Evolutionary conservation across 2,113 vertebrate species (phyloP).

Genomic region (Catagonus wagneri): DNA sequence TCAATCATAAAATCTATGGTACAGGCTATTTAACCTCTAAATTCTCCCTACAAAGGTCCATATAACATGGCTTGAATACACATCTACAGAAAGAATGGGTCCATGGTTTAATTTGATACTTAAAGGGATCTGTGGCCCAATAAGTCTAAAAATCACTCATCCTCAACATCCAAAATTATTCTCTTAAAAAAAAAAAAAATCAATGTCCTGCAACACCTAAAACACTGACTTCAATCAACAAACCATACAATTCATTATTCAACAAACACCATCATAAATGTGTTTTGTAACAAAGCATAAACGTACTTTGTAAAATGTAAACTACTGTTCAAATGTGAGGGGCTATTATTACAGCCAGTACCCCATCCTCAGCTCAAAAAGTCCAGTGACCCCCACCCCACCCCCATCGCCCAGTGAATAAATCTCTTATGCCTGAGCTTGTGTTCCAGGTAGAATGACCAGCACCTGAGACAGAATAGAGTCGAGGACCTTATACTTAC

Average conservation of each 20-base stretch:
- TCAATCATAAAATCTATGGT: not conserved
- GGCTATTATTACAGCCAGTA: not conserved
- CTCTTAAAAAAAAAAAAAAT: slow-evolving; percentile 29
- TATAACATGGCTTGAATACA: not conserved
- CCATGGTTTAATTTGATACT: not conserved
- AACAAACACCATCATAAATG: not conserved
- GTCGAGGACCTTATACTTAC: not conserved
- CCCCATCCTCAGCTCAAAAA: slow-evolving; percentile 18
- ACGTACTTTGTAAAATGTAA: slow-evolving; percentile 35
- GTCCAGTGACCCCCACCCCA: not conserved
- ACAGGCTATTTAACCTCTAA: slow-evolving; percentile 2
- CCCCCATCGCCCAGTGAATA: not conserved
- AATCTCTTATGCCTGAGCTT: not conserved
- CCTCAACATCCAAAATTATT: slow-evolving; percentile 48
- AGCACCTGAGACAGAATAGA: not conserved
- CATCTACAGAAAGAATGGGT: not conserved
- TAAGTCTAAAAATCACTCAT: slow-evolving; percentile 17
- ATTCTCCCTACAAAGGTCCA: not conserved
- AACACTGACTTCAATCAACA: not conserved
- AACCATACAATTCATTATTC: not conserved
- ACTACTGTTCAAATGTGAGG: not conserved
- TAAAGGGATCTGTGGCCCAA: not conserved
- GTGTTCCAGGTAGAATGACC: not conserved
- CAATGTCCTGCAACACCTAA: not conserved
- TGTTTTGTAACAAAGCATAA: slow-evolving; percentile 12